These are phyloP conservation scores for Gambusia affinis DNA, from an alignment of 2,113 vertebrate genomes.

Conservation along the genomic window DNA sequence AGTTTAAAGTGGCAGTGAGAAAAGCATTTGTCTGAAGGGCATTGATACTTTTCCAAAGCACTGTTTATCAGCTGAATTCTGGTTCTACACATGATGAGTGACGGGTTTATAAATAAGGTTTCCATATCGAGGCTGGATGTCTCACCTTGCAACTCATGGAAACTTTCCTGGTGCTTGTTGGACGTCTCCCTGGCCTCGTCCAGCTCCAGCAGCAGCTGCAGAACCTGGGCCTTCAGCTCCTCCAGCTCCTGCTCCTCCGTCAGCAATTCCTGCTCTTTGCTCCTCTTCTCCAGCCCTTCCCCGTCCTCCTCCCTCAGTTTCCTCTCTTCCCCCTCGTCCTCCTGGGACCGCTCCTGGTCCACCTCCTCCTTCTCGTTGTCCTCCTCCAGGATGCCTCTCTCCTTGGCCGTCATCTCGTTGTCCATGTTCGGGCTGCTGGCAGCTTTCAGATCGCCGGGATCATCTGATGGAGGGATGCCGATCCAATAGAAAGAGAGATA, in stretches of 20 bases:
- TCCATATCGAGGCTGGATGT: not conserved
- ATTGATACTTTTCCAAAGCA: not conserved
- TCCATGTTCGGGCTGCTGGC: slow-evolving; percentile 71
- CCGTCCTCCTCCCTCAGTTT: slow-evolving; percentile 51
- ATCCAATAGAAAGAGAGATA: slow-evolving; percentile 13
- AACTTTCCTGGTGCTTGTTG: slow-evolving; percentile 86
- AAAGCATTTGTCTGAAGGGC: too few species aligned
- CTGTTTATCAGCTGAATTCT: not conserved
- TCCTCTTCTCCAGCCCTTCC: slow-evolving; percentile 53
- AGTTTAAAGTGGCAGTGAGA: too few species aligned
- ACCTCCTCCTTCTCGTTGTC: slow-evolving; percentile 79
- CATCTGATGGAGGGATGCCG: slow-evolving; percentile 59
- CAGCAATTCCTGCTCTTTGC: slow-evolving; percentile 69
- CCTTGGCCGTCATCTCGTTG: slow-evolving; percentile 75
- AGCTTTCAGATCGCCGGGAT: slow-evolving; percentile 74
- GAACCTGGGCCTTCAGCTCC: slow-evolving; percentile 85
- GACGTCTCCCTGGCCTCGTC: slow-evolving; percentile 85
- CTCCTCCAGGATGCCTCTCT: slow-evolving; percentile 75
- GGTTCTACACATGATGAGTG: slow-evolving; percentile 1
- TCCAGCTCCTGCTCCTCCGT: slow-evolving; percentile 86
- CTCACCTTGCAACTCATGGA: slow-evolving; percentile 88
- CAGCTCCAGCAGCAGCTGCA: slow-evolving; percentile 87
- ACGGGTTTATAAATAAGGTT: not conserved
- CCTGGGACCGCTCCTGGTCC: slow-evolving; percentile 57
- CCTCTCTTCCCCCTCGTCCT: slow-evolving; percentile 56